phyloP scores from a whole-genome alignment of 1,140 invertebrate species.

The Thrips palmi region DNA sequence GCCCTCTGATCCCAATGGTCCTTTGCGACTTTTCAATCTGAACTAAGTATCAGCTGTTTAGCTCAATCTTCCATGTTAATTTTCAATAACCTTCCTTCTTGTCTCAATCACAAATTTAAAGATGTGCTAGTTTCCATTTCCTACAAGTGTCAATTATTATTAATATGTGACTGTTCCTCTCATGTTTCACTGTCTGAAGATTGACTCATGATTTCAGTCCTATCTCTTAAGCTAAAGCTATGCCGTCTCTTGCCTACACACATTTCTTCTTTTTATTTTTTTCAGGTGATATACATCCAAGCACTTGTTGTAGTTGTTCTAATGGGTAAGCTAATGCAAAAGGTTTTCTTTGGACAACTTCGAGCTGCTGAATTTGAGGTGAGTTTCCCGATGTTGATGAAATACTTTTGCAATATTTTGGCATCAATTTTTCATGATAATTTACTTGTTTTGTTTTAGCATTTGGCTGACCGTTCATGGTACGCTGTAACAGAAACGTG shows the following conservation, averaged over 20 bases:
- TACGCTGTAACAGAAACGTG: conserved; percentile 98
- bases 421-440: not conserved
- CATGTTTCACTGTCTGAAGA: no score
- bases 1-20: no score
- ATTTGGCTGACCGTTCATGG: conserved; percentile 95
- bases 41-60: no score
- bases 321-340: conserved; percentile 84
- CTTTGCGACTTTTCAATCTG: no score
- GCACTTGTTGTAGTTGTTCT: conserved; percentile 90
- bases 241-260: conserved; percentile 4
- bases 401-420: conserved; percentile 1
- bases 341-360: conserved; percentile 94
- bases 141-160: no score
- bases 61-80: no score
- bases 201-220: no score
- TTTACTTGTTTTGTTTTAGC: conserved; percentile 40
- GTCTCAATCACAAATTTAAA: no score
- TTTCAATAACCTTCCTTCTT: no score
- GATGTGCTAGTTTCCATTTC: no score
- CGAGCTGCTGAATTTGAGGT: conserved; percentile 96
- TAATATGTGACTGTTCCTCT: no score
- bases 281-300: conserved; percentile 95
- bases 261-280: conserved; percentile 19
- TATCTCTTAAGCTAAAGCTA: no score
- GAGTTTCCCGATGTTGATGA: conserved; percentile 15